Percentiles rank a stretch among this genome's conserved stretches.
These are phyloP conservation scores for Idaea straminata DNA, from an alignment of 2,888 invertebrate species.

Conservation along the genomic window DNA sequence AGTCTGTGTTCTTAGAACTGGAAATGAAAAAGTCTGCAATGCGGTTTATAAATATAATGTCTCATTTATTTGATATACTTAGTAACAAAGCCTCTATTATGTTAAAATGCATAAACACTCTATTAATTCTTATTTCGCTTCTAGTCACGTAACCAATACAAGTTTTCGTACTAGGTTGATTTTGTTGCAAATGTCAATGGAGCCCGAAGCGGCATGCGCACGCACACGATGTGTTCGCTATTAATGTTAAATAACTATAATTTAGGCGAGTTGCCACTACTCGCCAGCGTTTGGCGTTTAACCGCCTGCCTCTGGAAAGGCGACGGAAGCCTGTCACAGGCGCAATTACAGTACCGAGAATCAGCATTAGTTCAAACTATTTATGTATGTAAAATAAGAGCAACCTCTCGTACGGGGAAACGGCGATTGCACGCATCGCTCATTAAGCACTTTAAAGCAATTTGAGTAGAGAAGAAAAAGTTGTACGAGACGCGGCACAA, in stretches of 20 bases:
- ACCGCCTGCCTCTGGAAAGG: conserved; percentile 64
- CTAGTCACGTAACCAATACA: conserved; percentile 35
- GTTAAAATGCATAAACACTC: conserved; percentile 9
- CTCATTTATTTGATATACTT: neutral
- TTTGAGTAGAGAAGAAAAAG: conserved; percentile 76
- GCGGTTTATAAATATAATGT: neutral
- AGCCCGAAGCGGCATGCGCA: conserved; percentile 57
- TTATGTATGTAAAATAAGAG: conserved; percentile 79
- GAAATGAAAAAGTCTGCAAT: too few species aligned
- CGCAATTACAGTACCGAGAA: conserved; percentile 78
- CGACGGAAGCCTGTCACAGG: conserved; percentile 79
- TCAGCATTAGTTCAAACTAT: conserved; percentile 79
- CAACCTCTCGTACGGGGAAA: conserved; percentile 76
- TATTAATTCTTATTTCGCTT: conserved; percentile 20
- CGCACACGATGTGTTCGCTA: conserved; percentile 67
- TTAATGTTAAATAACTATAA: conserved; percentile 76
- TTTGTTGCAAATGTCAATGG: conserved; percentile 61
- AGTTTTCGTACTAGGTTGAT: conserved; percentile 36
- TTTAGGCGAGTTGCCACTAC: conserved; percentile 47
- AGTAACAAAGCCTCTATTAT: neutral
- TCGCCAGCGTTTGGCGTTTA: conserved; percentile 60
- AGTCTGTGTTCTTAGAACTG: neutral
- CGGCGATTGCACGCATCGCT: conserved; percentile 79
- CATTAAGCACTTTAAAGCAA: conserved; percentile 80
- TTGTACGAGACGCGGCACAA: conserved; percentile 65